Percentiles rank a stretch among this genome's conserved stretches.
phyloP scores from a whole-genome alignment of 2,113 vertebrate species.

The Hyperopisus bebe region DNA sequence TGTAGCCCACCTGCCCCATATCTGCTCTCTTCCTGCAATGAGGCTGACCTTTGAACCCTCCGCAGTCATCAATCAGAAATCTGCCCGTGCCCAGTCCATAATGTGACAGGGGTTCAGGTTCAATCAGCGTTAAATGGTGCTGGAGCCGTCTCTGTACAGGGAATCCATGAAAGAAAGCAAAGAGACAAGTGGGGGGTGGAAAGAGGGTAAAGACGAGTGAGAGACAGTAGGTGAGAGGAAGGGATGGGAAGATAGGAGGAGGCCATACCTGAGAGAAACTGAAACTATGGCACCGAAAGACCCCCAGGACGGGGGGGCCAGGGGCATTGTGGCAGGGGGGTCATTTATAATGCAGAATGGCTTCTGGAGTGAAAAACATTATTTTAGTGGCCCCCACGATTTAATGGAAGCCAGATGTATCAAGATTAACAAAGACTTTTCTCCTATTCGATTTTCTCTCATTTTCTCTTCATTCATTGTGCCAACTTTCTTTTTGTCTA shows the following conservation, averaged over 20 bases:
- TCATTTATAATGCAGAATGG: constrained; percentile 73
- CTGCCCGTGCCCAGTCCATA: background rate
- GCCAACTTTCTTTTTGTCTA: background rate
- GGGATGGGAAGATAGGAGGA: background rate
- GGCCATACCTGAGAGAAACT: constrained; percentile 30
- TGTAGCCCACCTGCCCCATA: constrained; percentile 34
- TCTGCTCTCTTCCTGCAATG: constrained; percentile 5
- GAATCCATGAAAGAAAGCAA: background rate
- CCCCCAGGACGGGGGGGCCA: constrained; percentile 32
- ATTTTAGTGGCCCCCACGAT: constrained; percentile 69
- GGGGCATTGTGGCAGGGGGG: constrained; percentile 63
- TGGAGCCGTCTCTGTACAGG: background rate
- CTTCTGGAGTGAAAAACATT: constrained; percentile 77
- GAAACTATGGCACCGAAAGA: constrained; percentile 48
- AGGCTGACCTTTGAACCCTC: background rate
- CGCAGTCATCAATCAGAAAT: background rate
- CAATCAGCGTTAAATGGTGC: background rate
- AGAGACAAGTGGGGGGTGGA: background rate
- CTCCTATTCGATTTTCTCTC: constrained; percentile 19
- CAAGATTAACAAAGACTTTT: constrained; percentile 64
- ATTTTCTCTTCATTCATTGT: constrained; percentile 2
- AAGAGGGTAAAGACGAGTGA: background rate
- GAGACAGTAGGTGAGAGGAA: background rate
- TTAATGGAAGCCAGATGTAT: constrained; percentile 75
- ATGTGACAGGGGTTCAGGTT: background rate